Conservation (phyloP, 2,888 invertebrate species). For the Drosophila meridionalis region DNA sequence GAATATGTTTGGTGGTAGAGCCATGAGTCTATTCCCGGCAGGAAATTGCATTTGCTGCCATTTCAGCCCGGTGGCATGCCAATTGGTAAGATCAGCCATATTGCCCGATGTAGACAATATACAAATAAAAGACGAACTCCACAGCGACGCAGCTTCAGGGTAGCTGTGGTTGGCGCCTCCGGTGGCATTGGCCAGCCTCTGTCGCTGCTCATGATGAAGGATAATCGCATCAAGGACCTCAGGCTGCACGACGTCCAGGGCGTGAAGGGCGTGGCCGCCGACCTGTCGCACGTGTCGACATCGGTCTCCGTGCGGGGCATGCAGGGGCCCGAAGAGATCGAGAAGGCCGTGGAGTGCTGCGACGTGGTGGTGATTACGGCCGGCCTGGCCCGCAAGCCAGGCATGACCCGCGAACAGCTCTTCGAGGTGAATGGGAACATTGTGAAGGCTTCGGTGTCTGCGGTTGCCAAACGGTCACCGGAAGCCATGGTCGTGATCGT, state of each 20-base stretch:
- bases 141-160: constrained; percentile 73
- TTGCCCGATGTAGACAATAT: background rate
- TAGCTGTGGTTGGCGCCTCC: constrained; percentile 95
- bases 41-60: background rate
- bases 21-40: background rate
- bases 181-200: constrained; percentile 99
- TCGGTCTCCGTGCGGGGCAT: constrained; percentile 89
- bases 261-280: constrained; percentile 97
- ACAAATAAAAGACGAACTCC: background rate
- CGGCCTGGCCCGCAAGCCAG: constrained; percentile 97
- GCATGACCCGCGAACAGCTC: constrained; percentile 97
- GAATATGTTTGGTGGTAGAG: constrained; percentile 1
- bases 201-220: constrained; percentile 94
- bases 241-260: constrained; percentile 95
- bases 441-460: constrained; percentile 92
- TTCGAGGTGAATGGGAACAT: constrained; percentile 98
- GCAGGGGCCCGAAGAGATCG: constrained; percentile 88
- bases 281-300: constrained; percentile 97
- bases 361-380: constrained; percentile 97
- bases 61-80: background rate
- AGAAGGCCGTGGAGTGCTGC: constrained; percentile 90
- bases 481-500: constrained; percentile 96
- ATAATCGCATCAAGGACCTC: constrained; percentile 92
- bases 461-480: constrained; percentile 92
- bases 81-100: constrained; percentile 5